A percentile compares a stretch with the other conserved stretches of the same genome.
Conservation (phyloP, 2,113 vertebrate genomes). For the Cryptomyrus ogoouensis region DNA sequence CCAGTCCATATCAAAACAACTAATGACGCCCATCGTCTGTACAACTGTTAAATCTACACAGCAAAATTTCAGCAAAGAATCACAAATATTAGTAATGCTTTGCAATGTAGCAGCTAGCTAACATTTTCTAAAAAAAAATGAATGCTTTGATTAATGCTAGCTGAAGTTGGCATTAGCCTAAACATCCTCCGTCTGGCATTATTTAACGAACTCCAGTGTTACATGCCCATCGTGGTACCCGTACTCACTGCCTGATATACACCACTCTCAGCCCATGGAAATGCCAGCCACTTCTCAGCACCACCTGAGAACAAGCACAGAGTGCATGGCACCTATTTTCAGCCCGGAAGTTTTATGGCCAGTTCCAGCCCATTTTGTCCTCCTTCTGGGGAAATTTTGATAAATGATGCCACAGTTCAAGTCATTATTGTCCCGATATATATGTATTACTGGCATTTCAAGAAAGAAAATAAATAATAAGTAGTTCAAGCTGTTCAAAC, state of each 20-base stretch:
- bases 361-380: neutral
- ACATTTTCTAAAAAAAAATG: neutral
- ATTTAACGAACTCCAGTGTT: neutral
- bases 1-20: neutral
- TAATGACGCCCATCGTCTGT: neutral
- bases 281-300: neutral
- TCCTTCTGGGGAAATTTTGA: neutral
- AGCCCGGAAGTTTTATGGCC: neutral
- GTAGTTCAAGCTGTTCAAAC: neutral
- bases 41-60: neutral
- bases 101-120: neutral
- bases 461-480: neutral
- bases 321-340: neutral
- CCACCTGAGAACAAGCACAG: neutral
- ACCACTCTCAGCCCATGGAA: neutral
- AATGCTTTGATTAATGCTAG: neutral
- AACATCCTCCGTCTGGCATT: neutral
- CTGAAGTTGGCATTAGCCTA: neutral
- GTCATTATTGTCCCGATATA: neutral
- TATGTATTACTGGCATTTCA: neutral
- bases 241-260: neutral
- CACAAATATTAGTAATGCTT: neutral
- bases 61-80: neutral
- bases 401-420: neutral
- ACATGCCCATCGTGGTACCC: neutral